Conservation (phyloP, 2,113 vertebrate genomes). For the Phodopus roborovskii region DNA sequence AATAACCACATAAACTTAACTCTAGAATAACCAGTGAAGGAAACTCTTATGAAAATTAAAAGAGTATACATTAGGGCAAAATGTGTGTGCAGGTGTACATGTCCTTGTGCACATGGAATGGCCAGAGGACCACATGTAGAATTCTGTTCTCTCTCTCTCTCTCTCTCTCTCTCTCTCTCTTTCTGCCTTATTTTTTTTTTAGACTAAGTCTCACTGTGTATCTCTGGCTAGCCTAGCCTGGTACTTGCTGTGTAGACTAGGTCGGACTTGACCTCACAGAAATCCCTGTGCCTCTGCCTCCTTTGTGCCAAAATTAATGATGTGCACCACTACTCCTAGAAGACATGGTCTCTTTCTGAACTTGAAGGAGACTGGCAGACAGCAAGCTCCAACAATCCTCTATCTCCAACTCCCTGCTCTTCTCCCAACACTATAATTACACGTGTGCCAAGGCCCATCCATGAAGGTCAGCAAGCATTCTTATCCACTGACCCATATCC, state of each 20-base stretch:
- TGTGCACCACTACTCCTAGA: not conserved
- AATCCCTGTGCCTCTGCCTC: not conserved
- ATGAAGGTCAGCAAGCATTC: not conserved
- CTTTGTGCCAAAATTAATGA: not conserved
- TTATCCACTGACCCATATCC: not conserved
- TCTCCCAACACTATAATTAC: not conserved
- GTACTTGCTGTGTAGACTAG: not conserved
- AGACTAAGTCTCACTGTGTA: not conserved
- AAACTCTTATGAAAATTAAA: slow-evolving; percentile 1
- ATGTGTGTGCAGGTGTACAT: not conserved
- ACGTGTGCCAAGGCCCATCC: not conserved
- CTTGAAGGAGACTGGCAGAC: not conserved
- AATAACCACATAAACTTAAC: not conserved
- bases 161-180: not conserved
- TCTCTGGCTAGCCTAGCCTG: not conserved
- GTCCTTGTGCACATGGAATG: not conserved
- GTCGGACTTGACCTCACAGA: not conserved
- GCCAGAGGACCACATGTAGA: not conserved
- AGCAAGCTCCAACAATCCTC: not conserved
- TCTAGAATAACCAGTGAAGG: not conserved
- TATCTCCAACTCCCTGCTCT: not conserved
- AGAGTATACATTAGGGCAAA: not conserved
- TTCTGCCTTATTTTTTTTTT: not conserved
- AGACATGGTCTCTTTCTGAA: not conserved
- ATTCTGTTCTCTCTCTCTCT: not conserved